Evolutionary conservation across 2,113 vertebrate species (phyloP).

Genomic region (Phodopus roborovskii): DNA sequence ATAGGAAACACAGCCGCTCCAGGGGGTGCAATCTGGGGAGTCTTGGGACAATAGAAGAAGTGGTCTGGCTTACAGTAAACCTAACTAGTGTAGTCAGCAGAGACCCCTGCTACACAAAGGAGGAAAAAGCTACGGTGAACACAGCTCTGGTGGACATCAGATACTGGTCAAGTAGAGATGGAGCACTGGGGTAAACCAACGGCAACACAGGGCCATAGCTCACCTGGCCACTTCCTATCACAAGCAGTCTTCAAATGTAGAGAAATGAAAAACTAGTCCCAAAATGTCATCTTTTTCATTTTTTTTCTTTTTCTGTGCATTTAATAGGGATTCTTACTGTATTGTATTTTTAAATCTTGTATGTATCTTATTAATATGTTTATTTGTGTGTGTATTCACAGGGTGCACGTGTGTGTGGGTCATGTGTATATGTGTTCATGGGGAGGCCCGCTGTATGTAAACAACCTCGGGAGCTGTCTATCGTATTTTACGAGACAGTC

Average conservation of each 20-base stretch:
- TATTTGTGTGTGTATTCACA: background rate
- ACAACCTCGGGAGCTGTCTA: background rate
- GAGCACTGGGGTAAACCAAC: background rate
- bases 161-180: background rate
- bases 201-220: background rate
- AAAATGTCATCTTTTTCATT: background rate
- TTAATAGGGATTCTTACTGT: background rate
- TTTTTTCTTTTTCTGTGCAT: background rate
- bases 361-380: background rate
- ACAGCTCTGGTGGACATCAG: background rate
- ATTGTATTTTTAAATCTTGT: background rate
- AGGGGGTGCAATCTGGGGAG: background rate
- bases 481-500: background rate
- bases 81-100: background rate
- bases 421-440: background rate
- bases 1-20: background rate
- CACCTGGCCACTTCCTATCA: background rate
- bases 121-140: background rate
- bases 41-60: background rate
- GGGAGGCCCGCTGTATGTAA: background rate
- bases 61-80: background rate
- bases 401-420: background rate
- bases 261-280: background rate
- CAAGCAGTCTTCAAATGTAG: background rate
- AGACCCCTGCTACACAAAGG: background rate